Evolutionary conservation across 2,113 vertebrate genomes (phyloP).

Genomic region (Acrocephalus kingi): DNA sequence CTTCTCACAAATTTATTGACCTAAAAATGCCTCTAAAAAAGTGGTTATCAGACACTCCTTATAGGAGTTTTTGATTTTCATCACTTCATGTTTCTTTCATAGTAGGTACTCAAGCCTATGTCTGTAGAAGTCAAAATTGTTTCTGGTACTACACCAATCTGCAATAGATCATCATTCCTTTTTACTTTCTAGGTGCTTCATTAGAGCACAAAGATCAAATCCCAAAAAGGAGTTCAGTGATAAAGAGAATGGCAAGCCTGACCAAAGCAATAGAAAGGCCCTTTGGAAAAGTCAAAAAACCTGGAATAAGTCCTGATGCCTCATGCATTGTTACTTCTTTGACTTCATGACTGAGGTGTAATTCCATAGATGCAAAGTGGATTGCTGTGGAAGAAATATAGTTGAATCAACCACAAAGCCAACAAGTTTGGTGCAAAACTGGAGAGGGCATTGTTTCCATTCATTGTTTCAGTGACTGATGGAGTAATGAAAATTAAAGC

Average conservation of each 20-base stretch:
- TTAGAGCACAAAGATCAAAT: not conserved
- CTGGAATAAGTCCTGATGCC: accelerated
- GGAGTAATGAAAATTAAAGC: not conserved
- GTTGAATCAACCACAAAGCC: not conserved
- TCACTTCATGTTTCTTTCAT: not conserved
- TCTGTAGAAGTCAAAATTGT: not conserved
- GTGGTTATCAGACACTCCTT: not conserved
- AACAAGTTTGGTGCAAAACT: not conserved
- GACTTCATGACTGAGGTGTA: not conserved
- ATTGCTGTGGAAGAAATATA: not conserved
- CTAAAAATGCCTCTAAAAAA: not conserved
- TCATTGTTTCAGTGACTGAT: not conserved
- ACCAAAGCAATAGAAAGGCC: not conserved
- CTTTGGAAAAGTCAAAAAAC: not conserved
- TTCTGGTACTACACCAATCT: not conserved
- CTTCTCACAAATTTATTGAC: not conserved
- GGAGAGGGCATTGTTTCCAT: accelerated
- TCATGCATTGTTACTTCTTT: not conserved
- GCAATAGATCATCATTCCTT: not conserved
- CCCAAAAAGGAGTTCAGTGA: not conserved
- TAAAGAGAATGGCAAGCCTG: not conserved
- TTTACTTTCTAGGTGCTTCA: not conserved
- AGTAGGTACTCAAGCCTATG: not conserved
- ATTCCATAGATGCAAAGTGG: not conserved
- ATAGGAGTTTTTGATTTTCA: not conserved